A percentile compares a stretch with the other conserved stretches of the same genome.
phyloP scores from a whole-genome alignment of 2,888 invertebrate genomes.

The Thymelicus sylvestris region DNA sequence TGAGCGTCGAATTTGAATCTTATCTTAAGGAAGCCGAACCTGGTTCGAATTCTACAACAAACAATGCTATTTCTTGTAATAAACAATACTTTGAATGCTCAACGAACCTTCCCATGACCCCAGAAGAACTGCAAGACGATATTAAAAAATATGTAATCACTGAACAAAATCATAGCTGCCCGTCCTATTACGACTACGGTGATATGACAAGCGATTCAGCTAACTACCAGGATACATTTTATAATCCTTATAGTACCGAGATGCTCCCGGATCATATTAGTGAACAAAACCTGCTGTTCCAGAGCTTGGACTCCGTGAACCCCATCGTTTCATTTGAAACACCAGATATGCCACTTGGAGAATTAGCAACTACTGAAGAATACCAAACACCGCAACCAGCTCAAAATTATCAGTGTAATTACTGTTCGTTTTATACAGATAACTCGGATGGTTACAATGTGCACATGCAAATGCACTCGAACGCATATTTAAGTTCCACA shows the following conservation, averaged over 20 bases:
- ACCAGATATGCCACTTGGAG: neutral
- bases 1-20: neutral
- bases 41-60: no score
- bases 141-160: neutral
- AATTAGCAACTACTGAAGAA: neutral
- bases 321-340: slow-evolving; percentile 1
- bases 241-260: neutral
- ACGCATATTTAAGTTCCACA: neutral
- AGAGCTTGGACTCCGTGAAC: neutral
- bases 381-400: neutral
- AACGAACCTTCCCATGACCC: neutral
- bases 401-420: neutral
- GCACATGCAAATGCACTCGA: neutral
- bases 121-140: neutral
- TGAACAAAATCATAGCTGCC: slow-evolving; percentile 1
- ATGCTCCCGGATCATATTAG: neutral
- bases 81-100: slow-evolving; percentile 1
- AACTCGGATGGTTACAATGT: neutral
- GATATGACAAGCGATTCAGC: neutral
- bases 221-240: neutral
- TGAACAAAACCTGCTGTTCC: neutral
- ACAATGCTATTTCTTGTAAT: neutral
- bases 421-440: neutral
- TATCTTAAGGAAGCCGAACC: neutral
- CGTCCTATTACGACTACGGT: neutral